A percentile compares a stretch with the other conserved stretches of the same genome.
phyloP scores from a whole-genome alignment of 2,888 invertebrate species.

The Caenorhabditis parvicauda region DNA sequence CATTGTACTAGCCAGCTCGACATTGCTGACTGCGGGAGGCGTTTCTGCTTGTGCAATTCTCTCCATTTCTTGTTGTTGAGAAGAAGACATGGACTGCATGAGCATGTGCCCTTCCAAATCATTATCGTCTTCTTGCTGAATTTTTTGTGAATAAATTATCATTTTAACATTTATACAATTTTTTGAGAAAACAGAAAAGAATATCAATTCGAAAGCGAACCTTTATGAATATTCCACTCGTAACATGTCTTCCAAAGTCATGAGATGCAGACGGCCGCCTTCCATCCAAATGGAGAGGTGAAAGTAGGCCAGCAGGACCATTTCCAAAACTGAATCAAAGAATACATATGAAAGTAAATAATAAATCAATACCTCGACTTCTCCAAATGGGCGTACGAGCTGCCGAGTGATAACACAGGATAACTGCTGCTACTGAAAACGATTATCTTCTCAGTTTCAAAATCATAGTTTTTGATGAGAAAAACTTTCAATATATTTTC shows the following conservation, averaged over 20 bases:
- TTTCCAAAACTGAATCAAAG: slow-evolving; percentile 35
- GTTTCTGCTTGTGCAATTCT: slow-evolving; percentile 50
- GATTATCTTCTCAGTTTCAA: background rate
- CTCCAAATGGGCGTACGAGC: background rate
- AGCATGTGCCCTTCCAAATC: slow-evolving; percentile 11
- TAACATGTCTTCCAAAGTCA: slow-evolving; percentile 13
- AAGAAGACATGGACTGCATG: slow-evolving; percentile 12
- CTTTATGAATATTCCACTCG: too few species aligned
- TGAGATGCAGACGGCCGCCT: slow-evolving; percentile 10
- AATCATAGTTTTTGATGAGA: too few species aligned
- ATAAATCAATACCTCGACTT: background rate
- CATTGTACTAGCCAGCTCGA: slow-evolving; percentile 49
- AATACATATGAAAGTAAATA: too few species aligned
- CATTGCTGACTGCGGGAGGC: slow-evolving; percentile 54
- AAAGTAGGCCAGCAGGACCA: slow-evolving; percentile 49
- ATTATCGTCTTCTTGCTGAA: slow-evolving; percentile 19
- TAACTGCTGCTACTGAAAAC: background rate
- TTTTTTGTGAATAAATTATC: too few species aligned
- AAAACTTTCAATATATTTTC: background rate
- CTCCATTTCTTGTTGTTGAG: slow-evolving; percentile 44
- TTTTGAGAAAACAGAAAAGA: too few species aligned
- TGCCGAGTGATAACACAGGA: slow-evolving; percentile 4
- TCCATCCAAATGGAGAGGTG: slow-evolving; percentile 48
- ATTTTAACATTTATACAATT: too few species aligned
- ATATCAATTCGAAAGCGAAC: too few species aligned